Evolutionary conservation across 2,797 vertebrate genomes (phyloP), one percentile per base, ranked within the genome.

Genomic region (Lophotriccus pileatus): DNA sequence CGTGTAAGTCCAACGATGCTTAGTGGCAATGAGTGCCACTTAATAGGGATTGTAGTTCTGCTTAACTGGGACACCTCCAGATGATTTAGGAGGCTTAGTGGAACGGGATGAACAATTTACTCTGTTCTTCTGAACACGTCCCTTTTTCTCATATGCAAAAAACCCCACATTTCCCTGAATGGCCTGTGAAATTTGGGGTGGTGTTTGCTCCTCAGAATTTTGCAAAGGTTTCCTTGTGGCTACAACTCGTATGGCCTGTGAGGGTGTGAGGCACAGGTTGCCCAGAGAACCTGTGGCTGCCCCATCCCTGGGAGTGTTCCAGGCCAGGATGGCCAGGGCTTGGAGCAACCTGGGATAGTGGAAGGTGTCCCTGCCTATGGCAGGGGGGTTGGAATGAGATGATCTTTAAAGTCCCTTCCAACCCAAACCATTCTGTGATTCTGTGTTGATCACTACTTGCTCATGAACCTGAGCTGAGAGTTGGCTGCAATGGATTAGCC

Each of bases 51-150:
- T 94, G 93, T 86, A 89, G 94, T 93, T 97, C 97, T 97, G 94
- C 88, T 91, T 97, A 97, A 97, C 89, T 94, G 95, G 96, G 95
- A 84, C 89, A 97, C 95, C 96, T 97, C 94, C 78, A 94, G 84
- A 83, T 93, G 89, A 85, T 93, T 96, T 90, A 95, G 72, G 41
- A 92, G 92, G 91, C 90, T 94, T 93, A 96, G 79, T 11, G 7
- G 87, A 88, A 86, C 0, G 1, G 55, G 85, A 73, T 56, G 92
- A 96, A 46, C 85, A 86, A 70, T 93, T 91, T 82, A 34, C 84
- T 75, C 12, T 39, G 28, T 84, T 86, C 84, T 91, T 87, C 89
- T 3, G 0, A 88, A 55, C 32, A 7, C n/a, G 6, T 75, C 59
- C 32, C 16, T 68, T 62, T 41, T 46, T 8, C 75, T 66, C 25